Percentiles rank a stretch among this genome's conserved stretches.
Evolutionary conservation across 2,113 vertebrate genomes (phyloP).

Genomic region (Spermophilus dauricus): DNA sequence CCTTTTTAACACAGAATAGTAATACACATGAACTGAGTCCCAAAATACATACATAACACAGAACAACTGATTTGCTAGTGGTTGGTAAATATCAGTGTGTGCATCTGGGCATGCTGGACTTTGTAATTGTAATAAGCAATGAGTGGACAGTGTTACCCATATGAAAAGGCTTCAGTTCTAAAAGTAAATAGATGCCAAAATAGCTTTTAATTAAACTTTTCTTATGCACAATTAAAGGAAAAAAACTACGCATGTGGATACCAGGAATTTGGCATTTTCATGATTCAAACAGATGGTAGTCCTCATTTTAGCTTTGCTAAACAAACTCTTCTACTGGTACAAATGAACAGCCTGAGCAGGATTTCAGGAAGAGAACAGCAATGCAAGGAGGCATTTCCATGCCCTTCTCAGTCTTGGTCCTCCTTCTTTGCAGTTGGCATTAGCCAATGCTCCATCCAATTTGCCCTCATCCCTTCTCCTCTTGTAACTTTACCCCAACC

Average conservation of each 20-base stretch:
- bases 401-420: neutral
- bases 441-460: neutral
- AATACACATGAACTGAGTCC: neutral
- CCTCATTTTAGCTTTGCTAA: conserved; percentile 46
- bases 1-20: neutral
- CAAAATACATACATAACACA: neutral
- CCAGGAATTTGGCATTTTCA: conserved; percentile 25
- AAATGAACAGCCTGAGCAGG: neutral
- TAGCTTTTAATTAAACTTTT: conserved; percentile 13
- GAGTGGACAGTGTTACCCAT: neutral
- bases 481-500: neutral
- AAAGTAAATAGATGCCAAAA: neutral
- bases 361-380: neutral
- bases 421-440: neutral
- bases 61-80: neutral
- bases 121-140: neutral
- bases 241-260: neutral
- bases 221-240: neutral
- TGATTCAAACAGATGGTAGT: conserved; percentile 50
- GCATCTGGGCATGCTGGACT: neutral
- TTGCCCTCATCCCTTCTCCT: no score
- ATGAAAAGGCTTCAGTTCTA: neutral
- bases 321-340: neutral
- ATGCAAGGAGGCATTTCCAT: neutral
- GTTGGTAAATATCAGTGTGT: neutral